Evolutionary conservation across 2,113 vertebrate species (phyloP), one percentile per base, ranked within the genome.

Genomic region (Calyptommatus sinebrachiatus): DNA sequence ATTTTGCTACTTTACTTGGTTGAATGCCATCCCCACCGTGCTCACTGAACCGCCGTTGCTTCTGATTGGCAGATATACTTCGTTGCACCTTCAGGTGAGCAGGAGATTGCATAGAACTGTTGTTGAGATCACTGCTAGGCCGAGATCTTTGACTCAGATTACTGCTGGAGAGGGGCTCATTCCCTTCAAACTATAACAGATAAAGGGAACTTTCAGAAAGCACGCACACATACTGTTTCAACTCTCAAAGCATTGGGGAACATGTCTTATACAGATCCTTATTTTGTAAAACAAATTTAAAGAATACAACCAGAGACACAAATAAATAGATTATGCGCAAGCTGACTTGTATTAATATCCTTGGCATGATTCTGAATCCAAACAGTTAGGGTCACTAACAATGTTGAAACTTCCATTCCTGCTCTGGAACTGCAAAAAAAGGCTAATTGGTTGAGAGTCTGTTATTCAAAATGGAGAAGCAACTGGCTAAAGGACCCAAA

Each of bases 61-160:
- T 99, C 96, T 99, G 98, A 85, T 97, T 99, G 77, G 97, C 97
- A 0, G 98, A 99, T 93, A 97, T 96, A 92, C 98, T 99, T 87
- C 97, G 94, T 8, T 98, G 98, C 89, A 99, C 98, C 93, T 99
- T 99, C 93, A 98, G 94, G 93, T 99, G 98, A 69, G 97, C 97
- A 0, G 98, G 98, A n/a, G 98, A 99, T 90, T 97, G 95, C 65
- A 96, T 94, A 1, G 96, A 97, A 88, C 98, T 99, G 93, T 98
- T 99, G 95, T 99, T 99, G 85, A 98, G 94, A 93, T 99, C 98
- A 0, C 97, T 99, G 93, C 96, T 97, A 48, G 98, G 98, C 79
- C 97, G 96, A 79, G 97, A 96, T 78, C 98, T 95, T 86, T 97
- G 98, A 86, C 96, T 95, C 91, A 99, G 93, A 91, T 95, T 95